Percentiles rank a stretch among this genome's conserved stretches.
phyloP scores from a whole-genome alignment of 92 coral and sea anemone genomes.

The Isaurus tuberculatus region DNA sequence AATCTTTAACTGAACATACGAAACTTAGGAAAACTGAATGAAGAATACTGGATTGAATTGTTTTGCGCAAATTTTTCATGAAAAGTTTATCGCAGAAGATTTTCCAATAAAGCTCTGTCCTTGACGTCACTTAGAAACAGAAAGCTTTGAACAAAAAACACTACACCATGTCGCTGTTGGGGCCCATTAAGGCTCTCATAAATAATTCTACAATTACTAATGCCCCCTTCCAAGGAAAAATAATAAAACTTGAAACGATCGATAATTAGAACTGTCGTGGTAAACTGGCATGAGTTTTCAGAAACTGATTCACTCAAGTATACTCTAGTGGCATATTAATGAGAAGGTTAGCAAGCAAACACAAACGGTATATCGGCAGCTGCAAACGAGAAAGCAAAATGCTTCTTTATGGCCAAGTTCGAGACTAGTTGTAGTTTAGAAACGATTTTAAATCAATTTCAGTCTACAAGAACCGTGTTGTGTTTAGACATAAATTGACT shows the following conservation, averaged over 20 bases:
- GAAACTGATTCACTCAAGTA: neutral
- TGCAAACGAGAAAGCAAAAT: conserved; percentile 15
- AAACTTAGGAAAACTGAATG: conserved; percentile 13
- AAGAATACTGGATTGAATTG: conserved; percentile 4
- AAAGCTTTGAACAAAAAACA: conserved; percentile 14
- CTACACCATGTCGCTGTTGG: neutral
- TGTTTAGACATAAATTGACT: conserved; percentile 22
- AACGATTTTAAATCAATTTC: conserved; percentile 13
- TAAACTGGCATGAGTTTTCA: conserved; percentile 3
- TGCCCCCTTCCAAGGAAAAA: conserved; percentile 24
- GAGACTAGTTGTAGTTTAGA: neutral
- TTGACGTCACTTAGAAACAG: conserved; percentile 27
- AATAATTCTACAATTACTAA: conserved; percentile 30
- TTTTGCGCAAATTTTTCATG: neutral
- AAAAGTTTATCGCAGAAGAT: neutral
- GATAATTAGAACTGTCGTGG: conserved; percentile 28
- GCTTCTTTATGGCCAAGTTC: neutral
- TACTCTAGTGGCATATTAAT: conserved; percentile 32
- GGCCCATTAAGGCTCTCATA: conserved; percentile 13
- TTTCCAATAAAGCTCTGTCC: neutral
- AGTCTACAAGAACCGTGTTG: neutral
- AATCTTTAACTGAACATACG: neutral
- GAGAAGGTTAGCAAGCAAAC: neutral
- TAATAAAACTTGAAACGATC: conserved; percentile 15
- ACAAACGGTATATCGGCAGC: conserved; percentile 4